Conservation (phyloP, 2,888 invertebrate species). For the Parnassius glacialis region DNA sequence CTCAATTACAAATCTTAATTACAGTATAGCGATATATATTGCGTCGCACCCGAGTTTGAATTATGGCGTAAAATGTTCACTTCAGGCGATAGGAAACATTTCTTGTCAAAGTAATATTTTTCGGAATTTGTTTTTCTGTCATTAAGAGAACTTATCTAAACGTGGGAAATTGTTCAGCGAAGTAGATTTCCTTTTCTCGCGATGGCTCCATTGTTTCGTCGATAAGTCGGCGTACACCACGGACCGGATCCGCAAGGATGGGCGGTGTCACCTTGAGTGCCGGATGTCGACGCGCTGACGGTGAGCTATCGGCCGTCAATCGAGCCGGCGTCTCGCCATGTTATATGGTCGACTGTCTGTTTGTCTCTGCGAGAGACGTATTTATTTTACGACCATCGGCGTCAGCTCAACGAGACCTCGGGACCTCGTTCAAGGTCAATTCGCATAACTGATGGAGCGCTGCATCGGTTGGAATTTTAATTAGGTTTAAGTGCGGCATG, state of each 20-base stretch:
- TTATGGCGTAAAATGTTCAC: conserved; percentile 31
- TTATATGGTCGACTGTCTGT: conserved; percentile 66
- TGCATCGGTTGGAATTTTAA: conserved; percentile 46
- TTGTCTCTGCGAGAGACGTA: conserved; percentile 67
- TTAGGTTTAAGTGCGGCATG: conserved; percentile 17
- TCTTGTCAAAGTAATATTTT: conserved; percentile 39
- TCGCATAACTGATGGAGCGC: conserved; percentile 47
- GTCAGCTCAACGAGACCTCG: conserved; percentile 68
- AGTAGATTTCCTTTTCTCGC: conserved; percentile 32
- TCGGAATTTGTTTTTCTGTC: conserved; percentile 38
- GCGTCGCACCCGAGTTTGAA: conserved; percentile 31
- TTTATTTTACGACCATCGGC: conserved; percentile 74
- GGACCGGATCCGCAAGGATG: conserved; percentile 73
- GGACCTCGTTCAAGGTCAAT: conserved; percentile 70
- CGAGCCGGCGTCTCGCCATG: conserved; percentile 69
- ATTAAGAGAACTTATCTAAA: conserved; percentile 24
- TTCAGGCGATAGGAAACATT: conserved; percentile 39
- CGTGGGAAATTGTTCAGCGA: conserved; percentile 28
- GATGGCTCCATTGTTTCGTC: conserved; percentile 36
- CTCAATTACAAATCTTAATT: conserved; percentile 41
- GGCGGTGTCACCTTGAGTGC: conserved; percentile 75
- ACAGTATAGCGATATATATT: conserved; percentile 31
- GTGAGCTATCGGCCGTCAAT: conserved; percentile 76
- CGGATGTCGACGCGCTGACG: conserved; percentile 71
- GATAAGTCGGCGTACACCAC: conserved; percentile 40